Conservation (phyloP, 2,797 vertebrate genomes). For the Selene dorsalis region DNA sequence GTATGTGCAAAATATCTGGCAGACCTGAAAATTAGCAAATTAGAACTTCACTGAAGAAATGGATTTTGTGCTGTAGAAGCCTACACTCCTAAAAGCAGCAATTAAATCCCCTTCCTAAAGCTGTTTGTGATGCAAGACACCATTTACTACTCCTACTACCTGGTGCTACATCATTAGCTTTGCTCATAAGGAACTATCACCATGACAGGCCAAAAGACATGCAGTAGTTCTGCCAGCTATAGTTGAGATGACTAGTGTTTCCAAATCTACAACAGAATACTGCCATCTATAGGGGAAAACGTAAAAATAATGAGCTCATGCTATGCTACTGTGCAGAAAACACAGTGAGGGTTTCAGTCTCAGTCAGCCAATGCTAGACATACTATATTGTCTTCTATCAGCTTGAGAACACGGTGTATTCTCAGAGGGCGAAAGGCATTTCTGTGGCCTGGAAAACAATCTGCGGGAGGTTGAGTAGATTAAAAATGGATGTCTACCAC, state of each 20-base stretch:
- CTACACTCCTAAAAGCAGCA: neutral
- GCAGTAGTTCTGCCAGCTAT: neutral
- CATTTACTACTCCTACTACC: neutral
- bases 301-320: neutral
- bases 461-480: constrained; percentile 34
- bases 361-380: neutral
- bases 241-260: neutral
- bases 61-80: neutral
- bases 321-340: neutral
- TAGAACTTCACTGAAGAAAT: neutral
- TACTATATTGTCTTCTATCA: constrained; percentile 1
- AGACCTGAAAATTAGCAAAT: neutral
- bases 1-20: neutral
- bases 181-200: neutral
- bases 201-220: neutral
- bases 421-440: constrained; percentile 13
- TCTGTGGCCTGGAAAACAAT: constrained; percentile 39
- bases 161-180: neutral
- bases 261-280: constrained; percentile 31
- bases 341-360: constrained; percentile 2
- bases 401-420: constrained; percentile 10
- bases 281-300: constrained; percentile 55
- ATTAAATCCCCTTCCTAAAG: neutral
- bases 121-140: neutral
- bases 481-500: constrained; percentile 30